Conservation (phyloP, 2,113 vertebrate species). For the Myiopsitta monachus region DNA sequence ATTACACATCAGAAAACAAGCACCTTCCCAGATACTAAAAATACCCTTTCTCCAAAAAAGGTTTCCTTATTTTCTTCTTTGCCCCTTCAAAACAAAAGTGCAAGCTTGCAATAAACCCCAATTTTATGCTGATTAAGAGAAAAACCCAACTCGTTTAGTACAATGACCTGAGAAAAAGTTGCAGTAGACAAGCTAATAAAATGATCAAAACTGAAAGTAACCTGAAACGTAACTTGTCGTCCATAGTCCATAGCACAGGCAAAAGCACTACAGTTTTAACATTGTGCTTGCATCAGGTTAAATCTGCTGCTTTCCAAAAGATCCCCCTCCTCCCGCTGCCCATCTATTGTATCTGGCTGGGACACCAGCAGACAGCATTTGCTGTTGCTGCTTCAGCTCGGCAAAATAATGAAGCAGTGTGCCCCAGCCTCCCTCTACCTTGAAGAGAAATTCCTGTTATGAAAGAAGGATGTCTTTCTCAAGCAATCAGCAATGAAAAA, state of each 20-base stretch:
- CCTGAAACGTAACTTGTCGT: slow-evolving; percentile 64
- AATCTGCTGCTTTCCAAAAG: not conserved
- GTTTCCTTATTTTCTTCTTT: not conserved
- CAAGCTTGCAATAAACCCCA: not conserved
- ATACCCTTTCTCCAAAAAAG: not conserved
- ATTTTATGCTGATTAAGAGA: not conserved
- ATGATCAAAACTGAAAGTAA: slow-evolving; percentile 30
- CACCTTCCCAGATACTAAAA: not conserved
- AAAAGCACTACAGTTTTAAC: slow-evolving; percentile 27
- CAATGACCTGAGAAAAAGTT: not conserved
- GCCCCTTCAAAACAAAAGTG: not conserved
- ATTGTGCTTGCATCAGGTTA: slow-evolving; percentile 30
- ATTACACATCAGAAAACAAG: not conserved
- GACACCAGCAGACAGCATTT: slow-evolving; percentile 39
- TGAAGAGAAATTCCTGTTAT: slow-evolving; percentile 78
- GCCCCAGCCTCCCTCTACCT: slow-evolving; percentile 69
- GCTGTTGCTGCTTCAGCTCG: slow-evolving; percentile 54
- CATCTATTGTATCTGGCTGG: slow-evolving; percentile 42
- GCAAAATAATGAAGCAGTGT: slow-evolving; percentile 66
- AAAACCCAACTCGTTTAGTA: not conserved
- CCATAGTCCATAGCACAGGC: slow-evolving; percentile 60
- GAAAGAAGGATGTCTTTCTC: slow-evolving; percentile 79
- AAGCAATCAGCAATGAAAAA: slow-evolving; percentile 78
- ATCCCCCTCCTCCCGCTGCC: not conserved
- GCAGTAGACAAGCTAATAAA: not conserved